These are phyloP conservation scores for Poecilobothrus nobilitatus DNA, from an alignment of 2,888 invertebrate species.

Conservation along the genomic window DNA sequence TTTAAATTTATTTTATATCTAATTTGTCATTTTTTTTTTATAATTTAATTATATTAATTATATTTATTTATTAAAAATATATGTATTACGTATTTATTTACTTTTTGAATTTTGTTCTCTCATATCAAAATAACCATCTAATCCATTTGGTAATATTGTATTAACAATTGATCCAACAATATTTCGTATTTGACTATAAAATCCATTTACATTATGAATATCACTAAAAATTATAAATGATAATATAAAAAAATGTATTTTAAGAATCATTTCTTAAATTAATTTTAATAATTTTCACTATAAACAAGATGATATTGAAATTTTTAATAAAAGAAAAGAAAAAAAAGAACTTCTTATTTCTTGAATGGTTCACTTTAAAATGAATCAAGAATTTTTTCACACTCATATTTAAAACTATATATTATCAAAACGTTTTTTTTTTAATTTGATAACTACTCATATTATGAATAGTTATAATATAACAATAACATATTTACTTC, in stretches of 20 bases:
- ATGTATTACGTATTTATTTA: not conserved
- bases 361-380: not conserved
- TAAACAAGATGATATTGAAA: too few relatives aligned
- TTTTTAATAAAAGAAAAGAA: too few relatives aligned
- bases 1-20: too few relatives aligned
- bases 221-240: not conserved
- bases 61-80: too few relatives aligned
- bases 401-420: too few relatives aligned
- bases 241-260: not conserved
- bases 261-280: not conserved
- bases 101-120: not conserved
- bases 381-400: not conserved
- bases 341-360: not conserved
- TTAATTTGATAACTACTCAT: too few relatives aligned
- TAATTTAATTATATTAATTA: too few relatives aligned
- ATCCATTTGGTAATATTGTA: not conserved
- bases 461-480: too few relatives aligned
- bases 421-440: too few relatives aligned
- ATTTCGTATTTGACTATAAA: not conserved
- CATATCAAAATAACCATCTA: not conserved
- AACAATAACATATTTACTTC: too few relatives aligned
- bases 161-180: not conserved
- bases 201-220: not conserved
- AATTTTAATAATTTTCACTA: too few relatives aligned
- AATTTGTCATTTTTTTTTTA: too few relatives aligned